These are phyloP conservation scores for Nomada ferruginata DNA, from an alignment of 2,888 invertebrate species.

Conservation along the genomic window DNA sequence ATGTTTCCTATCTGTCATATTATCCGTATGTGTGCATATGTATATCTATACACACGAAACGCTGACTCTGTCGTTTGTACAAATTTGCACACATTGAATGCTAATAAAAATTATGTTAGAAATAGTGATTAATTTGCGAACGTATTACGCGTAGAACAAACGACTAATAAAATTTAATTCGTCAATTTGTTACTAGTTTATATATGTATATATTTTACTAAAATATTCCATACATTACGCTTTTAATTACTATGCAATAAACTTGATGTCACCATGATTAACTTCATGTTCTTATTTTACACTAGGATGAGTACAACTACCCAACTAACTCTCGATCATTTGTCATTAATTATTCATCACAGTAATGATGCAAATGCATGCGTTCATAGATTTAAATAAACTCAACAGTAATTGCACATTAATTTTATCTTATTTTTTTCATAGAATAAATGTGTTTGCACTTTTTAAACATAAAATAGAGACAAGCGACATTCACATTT, in stretches of 20 bases:
- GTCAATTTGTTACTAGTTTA: not conserved
- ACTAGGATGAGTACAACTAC: not conserved
- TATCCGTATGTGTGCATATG: not conserved
- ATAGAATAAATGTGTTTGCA: not conserved
- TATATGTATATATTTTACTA: not conserved
- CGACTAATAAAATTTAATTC: not conserved
- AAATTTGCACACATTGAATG: constrained; percentile 10
- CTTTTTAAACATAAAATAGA: not conserved
- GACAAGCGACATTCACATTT: not conserved
- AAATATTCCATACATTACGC: not conserved
- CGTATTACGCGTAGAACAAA: not conserved
- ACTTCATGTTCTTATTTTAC: not conserved
- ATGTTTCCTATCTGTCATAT: not conserved
- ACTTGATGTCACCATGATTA: not conserved
- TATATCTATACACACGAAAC: not conserved
- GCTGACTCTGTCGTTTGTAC: not conserved
- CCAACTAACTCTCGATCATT: not conserved
- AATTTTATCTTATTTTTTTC: not conserved
- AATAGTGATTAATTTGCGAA: not conserved
- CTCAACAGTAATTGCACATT: not conserved
- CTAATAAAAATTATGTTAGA: constrained; percentile 34
- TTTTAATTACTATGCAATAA: not conserved
- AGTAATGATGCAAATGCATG: not conserved
- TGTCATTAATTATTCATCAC: not conserved
- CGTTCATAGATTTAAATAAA: not conserved